Conservation (phyloP, 1,140 invertebrate species). For the Drosophila santomea region DNA sequence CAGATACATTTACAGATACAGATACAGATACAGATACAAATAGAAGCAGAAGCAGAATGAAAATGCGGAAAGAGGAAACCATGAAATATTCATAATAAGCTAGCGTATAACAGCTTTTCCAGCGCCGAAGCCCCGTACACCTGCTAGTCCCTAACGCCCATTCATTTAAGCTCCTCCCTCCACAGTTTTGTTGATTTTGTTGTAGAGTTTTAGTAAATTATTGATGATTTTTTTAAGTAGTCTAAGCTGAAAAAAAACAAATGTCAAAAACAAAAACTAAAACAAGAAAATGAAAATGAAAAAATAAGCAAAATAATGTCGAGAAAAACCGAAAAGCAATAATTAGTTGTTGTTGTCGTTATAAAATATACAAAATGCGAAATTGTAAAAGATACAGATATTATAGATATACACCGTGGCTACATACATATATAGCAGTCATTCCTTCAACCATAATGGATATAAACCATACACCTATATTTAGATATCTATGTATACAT, state of each 20-base stretch:
- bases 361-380: slow-evolving; percentile 68
- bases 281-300: slow-evolving; percentile 35
- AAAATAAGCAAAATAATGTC: slow-evolving; percentile 56
- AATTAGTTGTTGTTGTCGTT: slow-evolving; percentile 83
- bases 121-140: background rate
- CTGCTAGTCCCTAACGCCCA: slow-evolving; percentile 44
- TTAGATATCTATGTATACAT: slow-evolving; percentile 60
- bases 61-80: slow-evolving; percentile 23
- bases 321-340: slow-evolving; percentile 81
- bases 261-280: slow-evolving; percentile 22
- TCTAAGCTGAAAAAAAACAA: slow-evolving; percentile 53
- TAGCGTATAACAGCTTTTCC: slow-evolving; percentile 55
- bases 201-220: slow-evolving; percentile 81
- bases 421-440: slow-evolving; percentile 67
- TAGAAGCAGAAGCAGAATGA: slow-evolving; percentile 55
- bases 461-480: slow-evolving; percentile 54
- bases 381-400: slow-evolving; percentile 49
- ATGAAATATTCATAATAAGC: slow-evolving; percentile 80
- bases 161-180: slow-evolving; percentile 63
- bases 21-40: slow-evolving; percentile 51
- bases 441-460: slow-evolving; percentile 71
- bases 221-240: slow-evolving; percentile 69
- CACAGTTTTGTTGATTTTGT: slow-evolving; percentile 77
- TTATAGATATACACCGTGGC: slow-evolving; percentile 67
- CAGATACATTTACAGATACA: slow-evolving; percentile 41